Conservation (phyloP, 2,797 vertebrate species). For the Pitangus sulphuratus region DNA sequence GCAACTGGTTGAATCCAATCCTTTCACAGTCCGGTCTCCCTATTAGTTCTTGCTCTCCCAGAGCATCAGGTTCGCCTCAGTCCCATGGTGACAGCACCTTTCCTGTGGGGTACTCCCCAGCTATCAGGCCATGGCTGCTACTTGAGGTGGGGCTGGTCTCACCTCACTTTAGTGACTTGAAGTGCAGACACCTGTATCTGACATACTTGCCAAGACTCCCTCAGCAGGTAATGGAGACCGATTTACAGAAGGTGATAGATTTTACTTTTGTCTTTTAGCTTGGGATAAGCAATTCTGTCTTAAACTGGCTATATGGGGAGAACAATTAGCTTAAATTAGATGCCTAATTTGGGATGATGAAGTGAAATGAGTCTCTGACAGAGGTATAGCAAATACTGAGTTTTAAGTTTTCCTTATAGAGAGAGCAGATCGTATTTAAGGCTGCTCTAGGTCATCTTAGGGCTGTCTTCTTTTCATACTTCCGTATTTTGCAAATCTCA, state of each 20-base stretch:
- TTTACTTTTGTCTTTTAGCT: neutral
- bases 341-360: neutral
- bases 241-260: neutral
- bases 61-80: neutral
- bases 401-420: neutral
- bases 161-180: neutral
- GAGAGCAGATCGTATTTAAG: neutral
- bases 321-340: neutral
- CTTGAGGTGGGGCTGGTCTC: neutral
- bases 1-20: neutral
- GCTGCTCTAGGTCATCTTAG: neutral
- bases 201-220: neutral
- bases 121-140: accelerated
- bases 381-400: neutral
- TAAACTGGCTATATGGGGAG: neutral
- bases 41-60: neutral
- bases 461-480: neutral
- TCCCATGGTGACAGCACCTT: neutral
- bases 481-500: neutral
- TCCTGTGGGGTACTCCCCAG: neutral
- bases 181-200: neutral
- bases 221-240: neutral
- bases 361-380: neutral
- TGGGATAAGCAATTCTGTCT: neutral
- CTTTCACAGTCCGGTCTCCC: neutral